These are phyloP conservation scores for Danaus melanippus DNA, from an alignment of 1,140 invertebrate species.

Conservation along the genomic window DNA sequence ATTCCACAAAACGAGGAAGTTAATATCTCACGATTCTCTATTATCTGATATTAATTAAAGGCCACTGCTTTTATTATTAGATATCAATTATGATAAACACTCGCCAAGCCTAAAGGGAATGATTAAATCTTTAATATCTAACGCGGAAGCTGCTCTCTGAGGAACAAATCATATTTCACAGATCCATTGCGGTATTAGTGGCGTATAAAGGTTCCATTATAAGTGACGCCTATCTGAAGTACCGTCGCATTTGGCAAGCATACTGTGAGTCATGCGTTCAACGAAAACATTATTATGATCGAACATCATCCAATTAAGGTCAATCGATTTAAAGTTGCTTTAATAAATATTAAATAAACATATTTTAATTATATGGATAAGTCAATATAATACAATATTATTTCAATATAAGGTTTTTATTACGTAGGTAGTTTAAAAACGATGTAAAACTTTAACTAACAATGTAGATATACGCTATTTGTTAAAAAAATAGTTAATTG, in stretches of 20 bases:
- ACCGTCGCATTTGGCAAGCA: slow-evolving; percentile 51
- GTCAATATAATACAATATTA: no score
- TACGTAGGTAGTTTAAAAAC: no score
- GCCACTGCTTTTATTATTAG: no score
- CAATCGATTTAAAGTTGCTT: slow-evolving; percentile 16
- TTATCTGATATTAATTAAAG: not conserved
- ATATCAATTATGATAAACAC: not conserved
- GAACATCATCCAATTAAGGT: slow-evolving; percentile 18
- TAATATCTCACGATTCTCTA: not conserved
- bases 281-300: slow-evolving; percentile 56
- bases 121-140: slow-evolving; percentile 20
- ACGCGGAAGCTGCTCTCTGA: slow-evolving; percentile 29
- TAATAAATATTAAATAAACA: not conserved
- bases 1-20: no score
- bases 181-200: slow-evolving; percentile 43
- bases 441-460: no score
- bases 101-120: slow-evolving; percentile 11
- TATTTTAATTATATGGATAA: no score
- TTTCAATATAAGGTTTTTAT: no score
- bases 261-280: slow-evolving; percentile 63
- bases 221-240: slow-evolving; percentile 52
- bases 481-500: no score
- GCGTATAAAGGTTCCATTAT: slow-evolving; percentile 47
- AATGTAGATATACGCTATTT: no score
- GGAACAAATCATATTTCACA: slow-evolving; percentile 36